These are phyloP conservation scores for Saxicola maurus DNA, from an alignment of 2,797 vertebrate species.

Conservation along the genomic window DNA sequence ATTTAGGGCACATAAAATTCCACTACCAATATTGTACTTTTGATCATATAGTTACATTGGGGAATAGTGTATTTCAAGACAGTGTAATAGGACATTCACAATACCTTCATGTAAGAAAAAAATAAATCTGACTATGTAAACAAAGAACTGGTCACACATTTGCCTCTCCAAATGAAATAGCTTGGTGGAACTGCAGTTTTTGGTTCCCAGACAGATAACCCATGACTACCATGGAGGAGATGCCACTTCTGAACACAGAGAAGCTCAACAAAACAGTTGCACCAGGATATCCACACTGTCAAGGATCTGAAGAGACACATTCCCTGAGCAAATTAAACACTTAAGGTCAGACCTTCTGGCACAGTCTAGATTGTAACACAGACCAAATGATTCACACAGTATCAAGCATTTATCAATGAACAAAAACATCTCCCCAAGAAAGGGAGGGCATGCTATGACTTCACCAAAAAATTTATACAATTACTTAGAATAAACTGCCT, in stretches of 20 bases:
- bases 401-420: neutral
- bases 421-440: neutral
- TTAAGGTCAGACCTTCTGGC: neutral
- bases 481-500: neutral
- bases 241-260: neutral
- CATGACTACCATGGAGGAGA: neutral
- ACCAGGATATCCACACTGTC: neutral
- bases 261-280: neutral
- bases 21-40: neutral
- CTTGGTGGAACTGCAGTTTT: neutral
- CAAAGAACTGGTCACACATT: neutral
- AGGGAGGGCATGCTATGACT: neutral
- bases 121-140: neutral
- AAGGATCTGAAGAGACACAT: neutral
- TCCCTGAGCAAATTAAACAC: neutral
- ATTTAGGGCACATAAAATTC: neutral
- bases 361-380: neutral
- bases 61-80: neutral
- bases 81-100: neutral
- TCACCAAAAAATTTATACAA: neutral
- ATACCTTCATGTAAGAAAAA: neutral
- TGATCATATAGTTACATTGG: neutral
- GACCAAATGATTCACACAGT: neutral
- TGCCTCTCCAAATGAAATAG: neutral
- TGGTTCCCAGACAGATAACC: neutral